A percentile compares a stretch with the other conserved stretches of the same genome.
phyloP scores from a whole-genome alignment of 2,113 vertebrate species.

The Thunnus thynnus region DNA sequence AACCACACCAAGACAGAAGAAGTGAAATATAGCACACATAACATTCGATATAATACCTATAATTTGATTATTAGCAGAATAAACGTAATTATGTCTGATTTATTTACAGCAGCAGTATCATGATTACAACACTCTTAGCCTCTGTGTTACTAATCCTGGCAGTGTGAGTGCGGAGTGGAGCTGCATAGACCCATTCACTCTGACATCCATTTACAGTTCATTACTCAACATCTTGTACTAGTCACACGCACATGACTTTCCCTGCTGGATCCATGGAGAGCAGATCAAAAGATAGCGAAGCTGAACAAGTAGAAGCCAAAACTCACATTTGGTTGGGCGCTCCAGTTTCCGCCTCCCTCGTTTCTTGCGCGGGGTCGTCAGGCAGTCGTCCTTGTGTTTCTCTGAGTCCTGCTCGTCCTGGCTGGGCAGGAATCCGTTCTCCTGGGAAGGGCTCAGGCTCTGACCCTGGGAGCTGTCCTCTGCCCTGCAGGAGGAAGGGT shows the following conservation, averaged over 20 bases:
- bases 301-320: conserved; percentile 1
- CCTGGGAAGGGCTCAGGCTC: conserved; percentile 84
- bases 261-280: conserved; percentile 14
- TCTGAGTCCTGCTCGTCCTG: conserved; percentile 86
- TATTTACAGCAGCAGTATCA: background rate
- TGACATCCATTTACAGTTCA: conserved; percentile 43
- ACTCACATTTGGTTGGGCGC: conserved; percentile 90
- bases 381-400: conserved; percentile 87
- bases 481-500: conserved; percentile 69
- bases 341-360: conserved; percentile 91
- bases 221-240: conserved; percentile 40
- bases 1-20: background rate
- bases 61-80: background rate
- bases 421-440: conserved; percentile 89
- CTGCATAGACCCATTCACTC: background rate
- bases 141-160: conserved; percentile 38
- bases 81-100: background rate
- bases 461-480: conserved; percentile 69
- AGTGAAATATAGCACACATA: background rate
- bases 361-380: conserved; percentile 84
- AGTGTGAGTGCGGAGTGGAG: conserved; percentile 14
- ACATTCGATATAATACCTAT: background rate
- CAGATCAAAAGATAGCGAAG: conserved; percentile 37
- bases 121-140: conserved; percentile 23
- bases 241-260: conserved; percentile 34